A percentile compares a stretch with the other conserved stretches of the same genome.
phyloP scores from a whole-genome alignment of 2,797 vertebrate species.

The Salarias fasciatus region DNA sequence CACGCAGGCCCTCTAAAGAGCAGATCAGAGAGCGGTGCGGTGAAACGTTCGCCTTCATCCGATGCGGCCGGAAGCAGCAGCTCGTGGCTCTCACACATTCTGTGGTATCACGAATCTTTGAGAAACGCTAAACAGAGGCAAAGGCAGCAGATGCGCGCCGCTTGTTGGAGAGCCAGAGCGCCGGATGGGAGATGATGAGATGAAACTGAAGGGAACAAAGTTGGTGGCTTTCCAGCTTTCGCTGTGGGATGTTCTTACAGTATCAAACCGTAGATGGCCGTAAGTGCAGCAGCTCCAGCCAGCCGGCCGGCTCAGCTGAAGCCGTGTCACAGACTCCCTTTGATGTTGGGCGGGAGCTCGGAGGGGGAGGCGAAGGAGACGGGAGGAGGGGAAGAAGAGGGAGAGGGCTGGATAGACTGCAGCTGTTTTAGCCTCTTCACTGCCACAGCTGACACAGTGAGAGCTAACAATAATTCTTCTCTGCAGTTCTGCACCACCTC shows the following conservation, averaged over 20 bases:
- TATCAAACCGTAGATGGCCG: conserved; percentile 61
- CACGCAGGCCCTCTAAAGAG: conserved; percentile 38
- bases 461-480: conserved; percentile 68
- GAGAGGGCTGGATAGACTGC: conserved; percentile 53
- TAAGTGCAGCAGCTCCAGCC: conserved; percentile 48
- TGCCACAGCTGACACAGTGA: conserved; percentile 70
- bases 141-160: conserved; percentile 21
- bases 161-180: conserved; percentile 33
- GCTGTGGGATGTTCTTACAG: conserved; percentile 55
- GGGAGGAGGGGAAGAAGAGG: conserved; percentile 21
- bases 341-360: conserved; percentile 60
- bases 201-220: conserved; percentile 46
- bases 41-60: conserved; percentile 42
- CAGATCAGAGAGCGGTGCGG: conserved; percentile 47
- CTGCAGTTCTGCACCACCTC: conserved; percentile 48
- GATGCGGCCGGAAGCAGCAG: conserved; percentile 27
- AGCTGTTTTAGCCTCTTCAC: conserved; percentile 75
- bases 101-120: conserved; percentile 31
- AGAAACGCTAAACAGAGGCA: conserved; percentile 26
- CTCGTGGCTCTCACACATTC: conserved; percentile 56
- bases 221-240: conserved; percentile 56
- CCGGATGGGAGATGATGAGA: conserved; percentile 45
- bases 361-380: conserved; percentile 40
- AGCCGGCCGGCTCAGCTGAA: conserved; percentile 51
- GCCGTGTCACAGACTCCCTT: conserved; percentile 71